Base-by-base conservation (phyloP, 2,888 invertebrate genomes). In the Drosophila acutilabella region DNA sequence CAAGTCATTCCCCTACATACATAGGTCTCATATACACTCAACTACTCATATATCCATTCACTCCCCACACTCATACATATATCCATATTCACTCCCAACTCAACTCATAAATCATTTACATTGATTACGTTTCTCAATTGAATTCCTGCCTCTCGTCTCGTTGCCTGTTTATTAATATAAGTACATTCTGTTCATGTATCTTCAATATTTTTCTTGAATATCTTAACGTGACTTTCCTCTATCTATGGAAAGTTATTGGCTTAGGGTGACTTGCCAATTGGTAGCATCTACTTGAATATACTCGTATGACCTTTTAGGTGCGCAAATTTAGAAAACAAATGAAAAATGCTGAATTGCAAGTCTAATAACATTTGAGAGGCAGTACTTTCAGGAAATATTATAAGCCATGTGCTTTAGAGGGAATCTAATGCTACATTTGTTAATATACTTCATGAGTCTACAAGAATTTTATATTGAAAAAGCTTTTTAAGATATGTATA, bases 61-160 rank as follows among this genome's bases (percentile, higher is more conserved):
- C 16, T 23, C 33, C 53, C 50, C 33, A 56, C 14, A 62, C 44
- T 26, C 64, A 60, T 18, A 40, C n/a, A n/a, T 26, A 20, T 51
- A 64, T 36, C 36, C 41, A 41, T 20, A 42, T 30, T 20, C 64
- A 50, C 54, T 54, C 74, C 30, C 30, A 41, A 59, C 47, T 58
- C 20, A 42, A 51, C 74, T 78, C 78, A 77, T 75, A 79, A 79
- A 79, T 70, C 79, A 76, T 78, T 68, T 76, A 80, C 76, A 80
- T 74, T 71, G 71, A 75, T 75, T 71, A 47, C 64, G 41, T 58
- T 75, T 50, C 11, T 41, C 76, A 79, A 79, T 79, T 74, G 75
- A 57, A 62, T 54, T 64, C 64, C 50, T 58, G 75, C 59, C 61
- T 44, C 53, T 23, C 23, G 52, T 40, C 23, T 42, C 51, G 47